Evolutionary conservation across 2,797 vertebrate species (phyloP), one percentile per base, ranked within the genome.

Genomic region (Crocodylus rhombifer): DNA sequence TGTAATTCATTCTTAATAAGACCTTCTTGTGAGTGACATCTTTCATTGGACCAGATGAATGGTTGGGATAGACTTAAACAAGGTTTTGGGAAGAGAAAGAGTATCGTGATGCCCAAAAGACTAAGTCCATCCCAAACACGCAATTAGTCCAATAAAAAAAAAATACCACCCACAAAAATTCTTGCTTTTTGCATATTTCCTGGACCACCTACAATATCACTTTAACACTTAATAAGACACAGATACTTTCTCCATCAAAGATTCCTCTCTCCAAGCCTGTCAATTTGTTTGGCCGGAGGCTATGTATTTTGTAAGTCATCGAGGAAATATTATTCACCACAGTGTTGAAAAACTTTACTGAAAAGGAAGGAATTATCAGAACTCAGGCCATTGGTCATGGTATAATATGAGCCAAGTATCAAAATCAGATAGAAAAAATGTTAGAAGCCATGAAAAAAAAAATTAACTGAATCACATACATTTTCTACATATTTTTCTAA

Each of bases 1-100:
- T 85, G 92, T 88, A 80, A 84, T 78, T 93, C 92, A 84, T 86
- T 84, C 56, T 87, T 69, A 92, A 64, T 93, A 92, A 89, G 80
- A 74, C 61, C 80, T 3, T 11, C 42, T 51, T 51, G 9, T 51
- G 42, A 42, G 42, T 42, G 42, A 51, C 42, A 51, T 51, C 42
- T 51, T 51, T 51, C 10, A 51, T 51, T 51, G 42, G 42, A 51
- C 42, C 42, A 51, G 42, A 9, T 51, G 42, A 51, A 51, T 51
- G 42, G 42, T 10, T 51, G 42, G 42, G 42, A 51, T 51, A 51
- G 10, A 51, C 42, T 51, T 51, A 51, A 51, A 51, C 42, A 51
- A 51, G 42, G 9, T 51, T 51, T 51, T 51, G 42, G 42, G 42
- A 51, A 51, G 42, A 51, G 42, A 51, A 51, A 51, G 42, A 51